A percentile compares a stretch with the other conserved stretches of the same genome.
phyloP scores from a whole-genome alignment of 37 sponge, comb jelly and placozoan genomes.

The Cladorhizidae sp. region DNA sequence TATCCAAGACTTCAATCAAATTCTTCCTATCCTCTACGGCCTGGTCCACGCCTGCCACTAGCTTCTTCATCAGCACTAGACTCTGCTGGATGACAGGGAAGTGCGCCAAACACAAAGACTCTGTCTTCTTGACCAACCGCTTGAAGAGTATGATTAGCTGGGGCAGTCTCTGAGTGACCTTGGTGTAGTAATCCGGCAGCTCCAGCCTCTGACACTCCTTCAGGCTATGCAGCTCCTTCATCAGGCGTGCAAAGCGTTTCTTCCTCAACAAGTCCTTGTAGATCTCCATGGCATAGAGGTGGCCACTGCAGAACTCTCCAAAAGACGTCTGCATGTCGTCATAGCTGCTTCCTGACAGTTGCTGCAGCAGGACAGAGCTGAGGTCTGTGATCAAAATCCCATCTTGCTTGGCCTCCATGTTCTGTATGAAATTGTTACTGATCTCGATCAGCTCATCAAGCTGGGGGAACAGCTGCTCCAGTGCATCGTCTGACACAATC shows the following conservation, averaged over 20 bases:
- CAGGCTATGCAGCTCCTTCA: constrained; percentile 48
- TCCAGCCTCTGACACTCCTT: constrained; percentile 65
- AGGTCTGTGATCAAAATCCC: constrained; percentile 40
- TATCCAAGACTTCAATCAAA: constrained; percentile 40
- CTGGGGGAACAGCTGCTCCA: constrained; percentile 60
- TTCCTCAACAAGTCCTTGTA: constrained; percentile 76
- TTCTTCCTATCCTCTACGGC: constrained; percentile 58
- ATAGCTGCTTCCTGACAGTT: constrained; percentile 48
- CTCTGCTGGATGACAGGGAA: constrained; percentile 12
- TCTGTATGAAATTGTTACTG: constrained; percentile 40
- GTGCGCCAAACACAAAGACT: constrained; percentile 43
- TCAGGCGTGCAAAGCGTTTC: constrained; percentile 54
- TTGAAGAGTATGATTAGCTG: constrained; percentile 58
- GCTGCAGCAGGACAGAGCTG: constrained; percentile 55
- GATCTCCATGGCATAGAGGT: constrained; percentile 52
- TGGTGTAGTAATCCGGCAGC: constrained; percentile 68
- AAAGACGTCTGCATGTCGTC: constrained; percentile 48
- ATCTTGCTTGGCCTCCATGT: constrained; percentile 31
- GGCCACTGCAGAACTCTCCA: constrained; percentile 56
- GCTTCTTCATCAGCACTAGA: constrained; percentile 21
- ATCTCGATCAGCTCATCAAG: constrained; percentile 59
- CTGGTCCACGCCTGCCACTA: constrained; percentile 44
- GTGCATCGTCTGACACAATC: constrained; percentile 23
- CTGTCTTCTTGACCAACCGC: constrained; percentile 66
- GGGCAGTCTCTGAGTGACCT: constrained; percentile 55